These are phyloP conservation scores for Callipepla squamata DNA, from an alignment of 2,113 vertebrate genomes.

Conservation along the genomic window DNA sequence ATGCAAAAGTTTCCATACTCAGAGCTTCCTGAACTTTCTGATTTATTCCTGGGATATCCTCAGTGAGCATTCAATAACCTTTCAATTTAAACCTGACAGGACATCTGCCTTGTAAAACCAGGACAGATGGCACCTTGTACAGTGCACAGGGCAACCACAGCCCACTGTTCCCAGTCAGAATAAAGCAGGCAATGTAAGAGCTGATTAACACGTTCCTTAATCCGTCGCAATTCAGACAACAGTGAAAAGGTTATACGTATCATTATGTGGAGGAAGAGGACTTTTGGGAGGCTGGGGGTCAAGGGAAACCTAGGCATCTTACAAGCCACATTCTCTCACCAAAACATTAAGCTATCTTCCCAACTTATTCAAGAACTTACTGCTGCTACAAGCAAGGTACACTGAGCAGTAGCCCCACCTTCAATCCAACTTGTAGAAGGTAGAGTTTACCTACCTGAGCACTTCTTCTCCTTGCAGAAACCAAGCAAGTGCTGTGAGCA, in stretches of 20 bases:
- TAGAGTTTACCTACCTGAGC: not conserved
- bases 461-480: not conserved
- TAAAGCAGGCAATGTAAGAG: not conserved
- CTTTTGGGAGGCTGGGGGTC: not conserved
- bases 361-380: not conserved
- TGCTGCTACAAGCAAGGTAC: not conserved
- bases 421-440: not conserved
- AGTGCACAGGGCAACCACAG: not conserved
- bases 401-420: not conserved
- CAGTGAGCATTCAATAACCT: not conserved
- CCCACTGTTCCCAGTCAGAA: not conserved
- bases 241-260: not conserved
- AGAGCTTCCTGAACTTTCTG: not conserved
- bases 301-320: not conserved
- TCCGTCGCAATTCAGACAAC: not conserved
- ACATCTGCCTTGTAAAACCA: not conserved
- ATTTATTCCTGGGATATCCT: not conserved
- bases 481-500: not conserved
- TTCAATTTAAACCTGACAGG: not conserved
- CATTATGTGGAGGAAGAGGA: fast-evolving
- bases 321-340: not conserved
- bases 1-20: not conserved
- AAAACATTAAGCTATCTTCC: not conserved
- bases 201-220: not conserved
- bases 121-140: not conserved